Percentiles rank a stretch among this genome's conserved stretches.
Conservation (phyloP, 2,888 invertebrate species). For the Neria commutata region DNA sequence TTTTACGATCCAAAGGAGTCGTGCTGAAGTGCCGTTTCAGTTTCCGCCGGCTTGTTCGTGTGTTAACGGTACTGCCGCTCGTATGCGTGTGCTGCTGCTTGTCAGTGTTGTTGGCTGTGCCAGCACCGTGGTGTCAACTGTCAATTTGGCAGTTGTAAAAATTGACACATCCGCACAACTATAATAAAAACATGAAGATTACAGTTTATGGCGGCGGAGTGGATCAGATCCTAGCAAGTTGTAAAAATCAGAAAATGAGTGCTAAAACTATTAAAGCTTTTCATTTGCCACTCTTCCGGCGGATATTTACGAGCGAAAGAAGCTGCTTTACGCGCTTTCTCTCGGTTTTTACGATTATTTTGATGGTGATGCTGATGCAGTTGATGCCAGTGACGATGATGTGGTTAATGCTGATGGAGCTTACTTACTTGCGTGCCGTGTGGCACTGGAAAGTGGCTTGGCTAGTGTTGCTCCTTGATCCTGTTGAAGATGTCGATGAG, state of each 20-base stretch:
- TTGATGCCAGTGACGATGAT: too few species aligned
- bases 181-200: constrained; percentile 54
- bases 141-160: constrained; percentile 43
- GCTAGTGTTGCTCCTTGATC: constrained; percentile 6
- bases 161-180: constrained; percentile 41
- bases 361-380: constrained; percentile 24
- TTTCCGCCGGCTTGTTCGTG: constrained; percentile 25
- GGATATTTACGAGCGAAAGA: constrained; percentile 34
- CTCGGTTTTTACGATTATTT: constrained; percentile 32
- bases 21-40: constrained; percentile 15
- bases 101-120: constrained; percentile 18
- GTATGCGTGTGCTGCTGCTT: constrained; percentile 20
- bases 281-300: constrained; percentile 29
- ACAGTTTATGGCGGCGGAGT: constrained; percentile 45
- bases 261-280: constrained; percentile 44
- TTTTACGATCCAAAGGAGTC: constrained; percentile 44
- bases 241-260: constrained; percentile 54
- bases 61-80: constrained; percentile 26
- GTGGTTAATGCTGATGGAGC: not conserved
- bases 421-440: not conserved
- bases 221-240: too few species aligned
- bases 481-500: constrained; percentile 11
- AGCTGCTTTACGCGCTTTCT: constrained; percentile 28
- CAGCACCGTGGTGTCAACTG: constrained; percentile 30
- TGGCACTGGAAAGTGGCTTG: not conserved